These are phyloP conservation scores for Eurypyga helias DNA, from an alignment of 2,113 vertebrate species.

Conservation along the genomic window DNA sequence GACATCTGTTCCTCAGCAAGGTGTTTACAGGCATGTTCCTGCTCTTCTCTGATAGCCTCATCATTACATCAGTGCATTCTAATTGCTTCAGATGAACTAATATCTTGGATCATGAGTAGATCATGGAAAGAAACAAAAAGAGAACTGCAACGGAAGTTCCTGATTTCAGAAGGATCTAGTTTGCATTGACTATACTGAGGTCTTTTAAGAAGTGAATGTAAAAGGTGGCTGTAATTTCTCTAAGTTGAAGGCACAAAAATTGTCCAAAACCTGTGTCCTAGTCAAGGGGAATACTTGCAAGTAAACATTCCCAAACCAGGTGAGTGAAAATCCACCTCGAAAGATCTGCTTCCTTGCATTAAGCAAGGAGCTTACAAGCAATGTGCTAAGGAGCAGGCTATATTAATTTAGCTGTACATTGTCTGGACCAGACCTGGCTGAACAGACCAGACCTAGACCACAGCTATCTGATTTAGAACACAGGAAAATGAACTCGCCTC, in stretches of 20 bases:
- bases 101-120: neutral
- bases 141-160: neutral
- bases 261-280: rapidly evolving
- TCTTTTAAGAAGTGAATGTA: neutral
- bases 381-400: neutral
- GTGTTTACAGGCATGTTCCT: neutral
- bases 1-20: neutral
- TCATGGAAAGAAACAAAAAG: neutral
- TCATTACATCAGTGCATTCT: neutral
- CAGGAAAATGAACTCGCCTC: neutral
- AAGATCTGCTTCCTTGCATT: neutral
- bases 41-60: neutral
- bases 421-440: neutral
- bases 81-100: neutral
- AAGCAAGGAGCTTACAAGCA: neutral
- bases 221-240: neutral
- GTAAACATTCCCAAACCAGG: neutral
- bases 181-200: neutral
- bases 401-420: neutral
- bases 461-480: neutral
- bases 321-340: neutral
- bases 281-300: neutral
- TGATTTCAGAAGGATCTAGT: neutral
- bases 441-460: neutral
- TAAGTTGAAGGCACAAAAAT: neutral